Evolutionary conservation across 2,888 invertebrate species (phyloP), one percentile per base, ranked within the genome.

Genomic region (Drosophila greeni): DNA sequence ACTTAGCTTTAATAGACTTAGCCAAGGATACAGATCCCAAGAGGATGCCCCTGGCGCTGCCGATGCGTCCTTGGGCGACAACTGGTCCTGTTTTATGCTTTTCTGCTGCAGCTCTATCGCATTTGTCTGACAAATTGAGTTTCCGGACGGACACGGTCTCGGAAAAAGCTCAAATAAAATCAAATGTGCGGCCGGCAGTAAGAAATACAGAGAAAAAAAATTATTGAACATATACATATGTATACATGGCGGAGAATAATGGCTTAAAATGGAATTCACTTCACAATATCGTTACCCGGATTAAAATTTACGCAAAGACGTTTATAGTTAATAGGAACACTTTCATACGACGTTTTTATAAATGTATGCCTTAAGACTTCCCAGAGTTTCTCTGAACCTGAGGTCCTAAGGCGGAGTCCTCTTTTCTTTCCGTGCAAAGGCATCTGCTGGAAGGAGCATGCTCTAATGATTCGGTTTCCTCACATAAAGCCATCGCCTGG

Each of bases 81-180:
- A 24, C 11, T 18, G 54, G 14, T 48, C 42, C 29, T 59, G 59
- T 37, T 43, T 43, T 57, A 36, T 71, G 53, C 47, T 49, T 37
- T 37, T 40, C 52, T 57, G 40, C 48, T 45, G 37, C 36, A 47
- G 57, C 51, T 56, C 29, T 52, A 26, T 33, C 51, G 52, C 74
- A 70, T 70, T 70, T 74, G 43, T 70, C 54, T 55, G 64, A 72
- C 79, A 72, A 75, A 75, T 78, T 75, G 66, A 66, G 75, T 70
- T 75, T 70, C 72, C 75, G 72, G 53, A 45, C 67, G 59, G 45
- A 56, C 59, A 43, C 18, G 55, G 37, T 29, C 37, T 58, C 37
- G 56, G 37, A 34, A 57, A 66, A 57, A 51, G 66, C 69, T 52
- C 42, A 65, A 66, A 67, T 66, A 59, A 66, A 66, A 69, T 68